These are phyloP conservation scores for Hydrochoerus hydrochaeris DNA, from an alignment of 2,113 vertebrate species.

Conservation along the genomic window DNA sequence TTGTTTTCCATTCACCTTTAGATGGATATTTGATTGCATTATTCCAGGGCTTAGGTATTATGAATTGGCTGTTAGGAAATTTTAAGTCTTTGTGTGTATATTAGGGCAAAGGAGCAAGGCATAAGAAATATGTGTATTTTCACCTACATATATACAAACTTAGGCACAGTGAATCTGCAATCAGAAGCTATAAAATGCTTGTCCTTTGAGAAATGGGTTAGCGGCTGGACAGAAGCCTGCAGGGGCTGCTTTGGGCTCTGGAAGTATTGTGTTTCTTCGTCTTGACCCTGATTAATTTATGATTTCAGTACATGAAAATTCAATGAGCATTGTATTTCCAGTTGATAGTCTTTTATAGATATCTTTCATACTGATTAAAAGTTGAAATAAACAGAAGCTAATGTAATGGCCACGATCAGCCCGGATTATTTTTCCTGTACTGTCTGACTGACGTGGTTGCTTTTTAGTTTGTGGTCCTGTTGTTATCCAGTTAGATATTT, in stretches of 20 bases:
- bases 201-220: not conserved
- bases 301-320: not conserved
- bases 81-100: not conserved
- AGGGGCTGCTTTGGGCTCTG: not conserved
- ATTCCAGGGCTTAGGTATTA: not conserved
- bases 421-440: not conserved
- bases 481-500: not conserved
- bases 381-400: not conserved
- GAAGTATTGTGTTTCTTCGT: slow-evolving; percentile 3
- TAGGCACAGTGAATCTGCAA: not conserved
- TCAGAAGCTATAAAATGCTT: not conserved
- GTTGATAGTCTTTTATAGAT: not conserved
- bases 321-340: not conserved
- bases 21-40: not conserved
- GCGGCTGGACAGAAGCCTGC: not conserved
- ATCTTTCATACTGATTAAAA: not conserved
- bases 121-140: not conserved
- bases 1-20: not conserved
- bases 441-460: not conserved
- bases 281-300: not conserved
- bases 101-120: not conserved
- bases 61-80: not conserved
- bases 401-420: not conserved
- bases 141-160: not conserved
- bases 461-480: not conserved